Conservation (phyloP, 2,113 vertebrate genomes). For the Chaetodon auriga region DNA sequence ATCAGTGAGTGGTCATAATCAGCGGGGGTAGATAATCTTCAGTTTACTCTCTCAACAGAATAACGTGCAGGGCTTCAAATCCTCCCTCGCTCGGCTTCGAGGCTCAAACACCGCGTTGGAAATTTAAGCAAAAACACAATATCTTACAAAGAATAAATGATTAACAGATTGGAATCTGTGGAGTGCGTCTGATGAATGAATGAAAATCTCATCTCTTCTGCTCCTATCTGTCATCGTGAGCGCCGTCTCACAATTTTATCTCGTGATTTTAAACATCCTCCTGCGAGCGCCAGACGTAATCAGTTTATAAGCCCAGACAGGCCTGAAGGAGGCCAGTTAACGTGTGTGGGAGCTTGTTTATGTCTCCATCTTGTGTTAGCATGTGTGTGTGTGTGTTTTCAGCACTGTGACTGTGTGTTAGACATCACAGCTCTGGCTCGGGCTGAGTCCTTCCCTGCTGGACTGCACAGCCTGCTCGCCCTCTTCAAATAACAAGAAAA, state of each 20-base stretch:
- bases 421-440: not conserved
- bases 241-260: not conserved
- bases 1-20: not conserved
- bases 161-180: not conserved
- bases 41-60: not conserved
- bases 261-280: conserved; percentile 2
- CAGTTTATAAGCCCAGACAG: conserved; percentile 18
- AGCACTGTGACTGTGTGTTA: conserved; percentile 2
- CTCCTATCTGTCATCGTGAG: not conserved
- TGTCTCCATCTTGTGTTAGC: conserved; percentile 58
- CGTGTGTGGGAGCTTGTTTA: conserved; percentile 40
- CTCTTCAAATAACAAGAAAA: not conserved
- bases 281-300: conserved; percentile 11
- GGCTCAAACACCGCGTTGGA: not conserved
- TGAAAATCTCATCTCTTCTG: not conserved
- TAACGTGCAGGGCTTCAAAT: not conserved
- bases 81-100: not conserved
- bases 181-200: not conserved
- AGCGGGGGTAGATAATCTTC: not conserved
- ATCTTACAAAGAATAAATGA: not conserved
- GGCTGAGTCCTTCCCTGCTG: conserved; percentile 14
- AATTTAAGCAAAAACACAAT: not conserved
- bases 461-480: not conserved
- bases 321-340: conserved; percentile 2
- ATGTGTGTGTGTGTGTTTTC: conserved; percentile 23